These are phyloP conservation scores for Psettodes erumei DNA, from an alignment of 2,113 vertebrate genomes.

Conservation along the genomic window DNA sequence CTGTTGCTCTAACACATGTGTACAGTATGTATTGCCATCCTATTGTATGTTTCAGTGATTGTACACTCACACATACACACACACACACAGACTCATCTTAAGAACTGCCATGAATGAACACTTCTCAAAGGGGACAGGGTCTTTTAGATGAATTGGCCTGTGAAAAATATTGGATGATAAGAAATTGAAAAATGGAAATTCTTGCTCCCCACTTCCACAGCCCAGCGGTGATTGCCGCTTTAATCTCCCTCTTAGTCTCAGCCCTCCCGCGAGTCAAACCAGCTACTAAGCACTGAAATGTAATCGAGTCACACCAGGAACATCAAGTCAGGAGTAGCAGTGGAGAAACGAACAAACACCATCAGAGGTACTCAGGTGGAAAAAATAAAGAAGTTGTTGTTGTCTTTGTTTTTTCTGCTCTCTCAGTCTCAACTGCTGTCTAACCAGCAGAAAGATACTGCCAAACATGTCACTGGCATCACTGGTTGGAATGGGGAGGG, in stretches of 20 bases:
- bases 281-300: constrained; percentile 41
- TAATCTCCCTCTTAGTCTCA: constrained; percentile 53
- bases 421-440: constrained; percentile 14
- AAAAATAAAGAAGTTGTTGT: constrained; percentile 10
- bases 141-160: constrained; percentile 42
- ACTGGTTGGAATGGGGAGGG: background rate
- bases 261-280: constrained; percentile 15
- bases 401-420: constrained; percentile 17
- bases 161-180: constrained; percentile 46
- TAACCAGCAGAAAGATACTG: constrained; percentile 19
- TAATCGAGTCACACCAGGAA: constrained; percentile 10
- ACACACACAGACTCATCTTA: constrained; percentile 5
- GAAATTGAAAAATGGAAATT: constrained; percentile 58
- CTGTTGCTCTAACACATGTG: background rate
- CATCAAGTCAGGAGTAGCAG: background rate
- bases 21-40: background rate
- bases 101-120: constrained; percentile 1
- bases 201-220: background rate
- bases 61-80: background rate
- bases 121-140: background rate
- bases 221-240: constrained; percentile 36
- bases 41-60: background rate
- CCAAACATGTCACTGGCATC: constrained; percentile 28
- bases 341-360: background rate
- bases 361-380: constrained; percentile 22